Evolutionary conservation across 2,797 vertebrate species (phyloP), one percentile per base, ranked within the genome.

Genomic region (Sciurus vulgaris): DNA sequence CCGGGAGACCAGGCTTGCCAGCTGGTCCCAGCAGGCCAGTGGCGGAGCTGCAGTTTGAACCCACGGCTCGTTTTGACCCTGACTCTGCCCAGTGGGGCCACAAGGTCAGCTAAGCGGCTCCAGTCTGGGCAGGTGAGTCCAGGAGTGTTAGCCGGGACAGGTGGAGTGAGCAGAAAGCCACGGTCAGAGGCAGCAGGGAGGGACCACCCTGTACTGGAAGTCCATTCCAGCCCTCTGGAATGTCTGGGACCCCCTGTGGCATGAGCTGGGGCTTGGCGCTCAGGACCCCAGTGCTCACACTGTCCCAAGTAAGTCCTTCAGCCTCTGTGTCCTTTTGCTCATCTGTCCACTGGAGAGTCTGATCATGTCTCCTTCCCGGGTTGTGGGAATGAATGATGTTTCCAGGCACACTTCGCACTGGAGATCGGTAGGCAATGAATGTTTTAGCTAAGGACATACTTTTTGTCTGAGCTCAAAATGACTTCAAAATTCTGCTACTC

Each of bases 111-210:
- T 7, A 30, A 5, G n/a, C 33, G n/a, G n/a, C 65, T 81, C 47
- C 54, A 6, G 41, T 20, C 65, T 15, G 22, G 28, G 77, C 35
- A 35, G 67, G 18, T 17, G 22, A 73, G 24, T 30, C 63, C 44
- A 41, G 56, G 54, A 30, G 13, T n/a, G 47, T 33, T 61, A 61
- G 7, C 38, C 7, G 1, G 69, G 72, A 12, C 35, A 67, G 59
- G 28, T 1, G 1, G 2, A 51, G 20, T 38, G 17, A 24, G 24
- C 38, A 18, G 30, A 13, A 24, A 33, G 69, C 17, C 4, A 33
- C 3, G 2, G 28, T 4, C 1, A 17, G 61, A 15, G 4, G 41
- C 22, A 30, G 6, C 3, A 1, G n/a, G 9, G 13, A 9, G 35
- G 15, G 41, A 6, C 3, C 9, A 2, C 4, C 4, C 8, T 22